Conservation (phyloP, 1,140 invertebrate species). For the Aculops lycopersici region DNA sequence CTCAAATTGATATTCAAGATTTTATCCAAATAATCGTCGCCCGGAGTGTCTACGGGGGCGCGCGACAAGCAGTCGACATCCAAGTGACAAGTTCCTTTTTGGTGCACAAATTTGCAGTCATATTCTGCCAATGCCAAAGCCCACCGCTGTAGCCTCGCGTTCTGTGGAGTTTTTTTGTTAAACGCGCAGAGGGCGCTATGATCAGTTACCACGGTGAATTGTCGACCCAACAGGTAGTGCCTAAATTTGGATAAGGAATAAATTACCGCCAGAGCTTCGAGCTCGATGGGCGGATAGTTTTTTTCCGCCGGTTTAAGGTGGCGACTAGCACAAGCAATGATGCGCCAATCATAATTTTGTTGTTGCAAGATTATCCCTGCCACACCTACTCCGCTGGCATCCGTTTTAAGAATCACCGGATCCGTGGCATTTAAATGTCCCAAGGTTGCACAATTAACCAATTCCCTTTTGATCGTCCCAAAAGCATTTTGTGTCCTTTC, state of each 20-base stretch:
- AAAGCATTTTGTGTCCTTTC: background rate
- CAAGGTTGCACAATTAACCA: background rate
- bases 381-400: background rate
- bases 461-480: background rate
- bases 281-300: background rate
- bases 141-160: slow-evolving; percentile 9
- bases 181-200: background rate
- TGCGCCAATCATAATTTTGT: background rate
- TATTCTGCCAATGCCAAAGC: slow-evolving; percentile 8
- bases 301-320: background rate
- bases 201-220: background rate
- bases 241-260: background rate
- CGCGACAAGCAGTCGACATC: slow-evolving; percentile 4
- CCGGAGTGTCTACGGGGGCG: background rate
- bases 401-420: background rate
- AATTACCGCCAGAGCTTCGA: background rate
- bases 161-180: background rate
- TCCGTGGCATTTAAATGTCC: background rate
- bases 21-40: background rate
- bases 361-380: background rate
- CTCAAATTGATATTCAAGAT: background rate
- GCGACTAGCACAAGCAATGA: background rate
- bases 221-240: background rate
- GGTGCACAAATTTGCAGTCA: slow-evolving; percentile 9
- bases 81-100: slow-evolving; percentile 3